Evolutionary conservation across 2,888 invertebrate genomes (phyloP).

Genomic region (Xanthorhoe spadicearia): DNA sequence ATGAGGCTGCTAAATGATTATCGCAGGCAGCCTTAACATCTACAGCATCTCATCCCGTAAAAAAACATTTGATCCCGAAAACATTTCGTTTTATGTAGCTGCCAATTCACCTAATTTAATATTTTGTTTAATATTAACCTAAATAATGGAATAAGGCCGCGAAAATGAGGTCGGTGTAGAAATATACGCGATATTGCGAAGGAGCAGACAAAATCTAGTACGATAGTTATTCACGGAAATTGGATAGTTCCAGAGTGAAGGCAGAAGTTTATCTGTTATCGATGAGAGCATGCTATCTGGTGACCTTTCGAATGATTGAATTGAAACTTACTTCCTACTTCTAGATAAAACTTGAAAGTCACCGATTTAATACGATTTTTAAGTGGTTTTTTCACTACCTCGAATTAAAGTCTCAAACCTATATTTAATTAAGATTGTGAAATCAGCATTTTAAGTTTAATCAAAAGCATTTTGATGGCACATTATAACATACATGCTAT

Average conservation of each 20-base stretch:
- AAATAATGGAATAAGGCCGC: slow-evolving; percentile 28
- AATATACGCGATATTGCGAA: slow-evolving; percentile 23
- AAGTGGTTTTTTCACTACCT: too few relatives aligned
- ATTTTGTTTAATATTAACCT: slow-evolving; percentile 29
- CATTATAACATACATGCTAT: too few relatives aligned
- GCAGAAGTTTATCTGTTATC: slow-evolving; percentile 8
- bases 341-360: not conserved
- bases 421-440: too few relatives aligned
- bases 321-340: not conserved
- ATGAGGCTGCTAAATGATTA: too few relatives aligned
- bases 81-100: slow-evolving; percentile 2
- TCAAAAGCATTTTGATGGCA: too few relatives aligned
- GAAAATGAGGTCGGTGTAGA: slow-evolving; percentile 29
- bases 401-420: too few relatives aligned
- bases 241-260: slow-evolving; percentile 8
- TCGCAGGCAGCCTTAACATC: too few relatives aligned
- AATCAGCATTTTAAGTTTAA: too few relatives aligned
- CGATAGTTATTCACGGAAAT: not conserved
- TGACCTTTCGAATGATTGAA: slow-evolving; percentile 16
- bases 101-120: slow-evolving; percentile 26
- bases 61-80: slow-evolving; percentile 7
- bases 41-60: slow-evolving; percentile 1
- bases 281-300: slow-evolving; percentile 13
- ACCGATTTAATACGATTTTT: too few relatives aligned
- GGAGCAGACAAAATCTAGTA: not conserved